Evolutionary conservation across 2,113 vertebrate genomes (phyloP).

Genomic region (Perca flavescens): DNA sequence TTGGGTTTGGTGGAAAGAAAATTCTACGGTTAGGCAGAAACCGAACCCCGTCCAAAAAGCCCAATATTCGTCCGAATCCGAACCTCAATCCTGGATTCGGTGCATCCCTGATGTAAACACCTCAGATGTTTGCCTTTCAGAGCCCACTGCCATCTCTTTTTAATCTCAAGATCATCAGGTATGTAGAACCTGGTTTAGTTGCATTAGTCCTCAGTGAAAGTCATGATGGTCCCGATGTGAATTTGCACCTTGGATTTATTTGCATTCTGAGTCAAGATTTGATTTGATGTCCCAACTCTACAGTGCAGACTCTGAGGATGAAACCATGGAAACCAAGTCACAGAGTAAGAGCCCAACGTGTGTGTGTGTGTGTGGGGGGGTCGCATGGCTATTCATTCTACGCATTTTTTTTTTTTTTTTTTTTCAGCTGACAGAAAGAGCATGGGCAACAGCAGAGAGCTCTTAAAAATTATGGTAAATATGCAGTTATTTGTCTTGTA

Average conservation of each 20-base stretch:
- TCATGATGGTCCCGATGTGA: not conserved
- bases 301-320: constrained; percentile 28
- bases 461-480: constrained; percentile 45
- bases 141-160: not conserved
- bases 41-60: too few relatives aligned
- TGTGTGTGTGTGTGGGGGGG: too few relatives aligned
- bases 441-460: not conserved
- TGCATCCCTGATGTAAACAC: not conserved
- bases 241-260: not conserved
- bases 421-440: not conserved
- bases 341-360: constrained; percentile 43
- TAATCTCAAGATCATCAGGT: not conserved
- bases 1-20: too few relatives aligned
- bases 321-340: not conserved
- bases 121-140: constrained; percentile 41
- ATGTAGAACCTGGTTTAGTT: not conserved
- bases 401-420: constrained; percentile 4
- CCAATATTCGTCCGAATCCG: too few relatives aligned
- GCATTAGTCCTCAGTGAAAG: not conserved
- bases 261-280: not conserved
- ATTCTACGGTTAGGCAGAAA: too few relatives aligned
- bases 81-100: too few relatives aligned
- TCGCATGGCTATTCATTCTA: not conserved
- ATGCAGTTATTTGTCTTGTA: not conserved
- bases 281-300: constrained; percentile 7